phyloP scores from a whole-genome alignment of 1,140 invertebrate genomes.

The Caerostris extrusa region DNA sequence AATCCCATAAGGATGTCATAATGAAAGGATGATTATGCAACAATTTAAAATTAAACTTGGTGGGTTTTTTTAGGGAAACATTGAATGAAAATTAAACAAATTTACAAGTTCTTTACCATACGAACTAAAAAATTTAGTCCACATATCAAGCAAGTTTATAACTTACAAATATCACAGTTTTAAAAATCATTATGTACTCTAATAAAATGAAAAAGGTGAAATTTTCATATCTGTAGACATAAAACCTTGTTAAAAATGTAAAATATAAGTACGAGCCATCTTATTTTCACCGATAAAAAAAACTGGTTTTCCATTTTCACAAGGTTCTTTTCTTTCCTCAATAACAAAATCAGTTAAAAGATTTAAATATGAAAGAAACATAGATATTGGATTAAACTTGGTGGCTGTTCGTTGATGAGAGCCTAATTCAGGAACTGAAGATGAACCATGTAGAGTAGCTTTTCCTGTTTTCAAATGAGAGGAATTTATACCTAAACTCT shows the following conservation, averaged over 20 bases:
- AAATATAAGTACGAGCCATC: background rate
- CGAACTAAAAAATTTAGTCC: too few relatives aligned
- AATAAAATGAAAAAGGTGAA: too few relatives aligned
- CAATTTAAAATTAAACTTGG: too few relatives aligned
- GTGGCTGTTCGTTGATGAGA: background rate
- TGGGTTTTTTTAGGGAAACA: too few relatives aligned
- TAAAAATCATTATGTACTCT: too few relatives aligned
- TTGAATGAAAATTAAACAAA: too few relatives aligned
- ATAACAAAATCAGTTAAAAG: background rate
- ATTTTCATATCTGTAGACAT: background rate
- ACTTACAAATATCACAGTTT: too few relatives aligned
- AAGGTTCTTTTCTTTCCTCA: background rate
- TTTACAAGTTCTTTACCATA: too few relatives aligned
- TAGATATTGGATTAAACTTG: background rate
- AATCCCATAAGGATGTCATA: too few relatives aligned
- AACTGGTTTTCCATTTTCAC: background rate
- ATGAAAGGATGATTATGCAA: too few relatives aligned
- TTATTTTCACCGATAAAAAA: conserved; percentile 29
- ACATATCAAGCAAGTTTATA: too few relatives aligned
- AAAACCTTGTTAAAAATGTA: background rate
- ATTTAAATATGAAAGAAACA: background rate
- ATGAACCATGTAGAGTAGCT: background rate
- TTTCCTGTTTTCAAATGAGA: background rate
- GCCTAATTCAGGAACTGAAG: conserved; percentile 46
- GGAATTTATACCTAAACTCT: background rate